Base-by-base conservation (phyloP, 2,113 vertebrate species). In the Bos indicus region DNA sequence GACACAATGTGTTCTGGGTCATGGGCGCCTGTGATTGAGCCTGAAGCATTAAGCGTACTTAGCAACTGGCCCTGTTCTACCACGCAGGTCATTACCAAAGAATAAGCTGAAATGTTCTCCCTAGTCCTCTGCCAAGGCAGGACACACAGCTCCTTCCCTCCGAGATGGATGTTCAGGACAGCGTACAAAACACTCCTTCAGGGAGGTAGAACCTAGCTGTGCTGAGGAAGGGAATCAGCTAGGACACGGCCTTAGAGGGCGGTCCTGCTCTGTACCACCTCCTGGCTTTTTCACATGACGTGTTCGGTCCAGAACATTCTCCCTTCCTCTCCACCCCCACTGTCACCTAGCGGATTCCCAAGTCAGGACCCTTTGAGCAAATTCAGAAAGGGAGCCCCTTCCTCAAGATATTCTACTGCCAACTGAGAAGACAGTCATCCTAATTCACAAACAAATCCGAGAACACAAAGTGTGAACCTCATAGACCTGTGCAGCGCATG, bases 141-240 rank as follows among this genome's bases (percentile, higher is more conserved):
- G 57, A 30, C 64, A 17, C 0, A 0, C 2, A 8, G 82, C 36
- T 85, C 25, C n/a, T 23, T 28, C 43, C 13, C 64, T 36, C 6
- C 0, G 23, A 90, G 64, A 7, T 14, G 91, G 56, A 7, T 14
- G 25, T 14, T 48, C 13, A 2, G 85, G 64, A 23, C 3, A 43
- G 2, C 30, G 43, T 1, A 40, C 54, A 9, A 6, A 3, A 0
- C 0, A 3, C 6, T 87, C 46, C 46, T 78, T 9, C 15, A 12
- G 11, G 40, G 77, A 51, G 28, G 57, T 2, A 13, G 51, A 30
- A 4, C 2, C 56, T 1, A 12, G 40, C 15, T 17, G 62, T 0
- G 1, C 62, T 4, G 23, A 59, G 60, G 8, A 28, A 23, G 12
- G 13, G 90, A 83, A 56, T 52, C 64, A 11, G 28, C 15, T 2